These are phyloP conservation scores for Microctenopoma steveboyesi DNA, from an alignment of 2,797 vertebrate species.

Conservation along the genomic window DNA sequence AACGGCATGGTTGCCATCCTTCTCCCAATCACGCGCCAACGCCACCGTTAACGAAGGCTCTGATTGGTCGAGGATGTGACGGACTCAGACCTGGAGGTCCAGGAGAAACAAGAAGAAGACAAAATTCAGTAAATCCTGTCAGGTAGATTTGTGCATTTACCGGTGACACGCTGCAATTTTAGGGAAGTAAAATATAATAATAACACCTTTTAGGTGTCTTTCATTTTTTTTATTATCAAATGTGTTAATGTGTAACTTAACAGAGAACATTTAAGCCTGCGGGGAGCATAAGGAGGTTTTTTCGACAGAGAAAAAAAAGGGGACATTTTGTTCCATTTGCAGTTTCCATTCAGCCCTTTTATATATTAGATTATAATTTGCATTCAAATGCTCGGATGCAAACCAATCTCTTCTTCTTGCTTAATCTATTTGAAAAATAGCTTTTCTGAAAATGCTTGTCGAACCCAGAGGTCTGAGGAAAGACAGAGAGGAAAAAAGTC, in stretches of 20 bases:
- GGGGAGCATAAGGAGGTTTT: not conserved
- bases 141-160: slow-evolving; percentile 2
- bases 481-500: slow-evolving; percentile 7
- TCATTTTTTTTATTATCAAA: slow-evolving; percentile 1
- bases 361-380: slow-evolving; percentile 25
- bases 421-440: slow-evolving; percentile 25
- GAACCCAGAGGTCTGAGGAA: not conserved
- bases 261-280: not conserved
- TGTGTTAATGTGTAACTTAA: not conserved
- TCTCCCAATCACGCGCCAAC: slow-evolving; percentile 69
- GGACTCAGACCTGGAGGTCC: slow-evolving; percentile 69
- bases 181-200: not conserved
- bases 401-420: slow-evolving; percentile 30
- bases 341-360: slow-evolving; percentile 22
- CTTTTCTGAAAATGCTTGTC: not conserved
- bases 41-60: slow-evolving; percentile 80
- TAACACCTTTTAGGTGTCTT: not conserved
- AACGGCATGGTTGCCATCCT: slow-evolving; percentile 90
- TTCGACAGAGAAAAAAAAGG: not conserved
- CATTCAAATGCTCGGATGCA: slow-evolving; percentile 25
- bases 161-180: slow-evolving; percentile 4
- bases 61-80: slow-evolving; percentile 76
- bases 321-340: slow-evolving; percentile 32
- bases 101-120: slow-evolving; percentile 2
- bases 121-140: slow-evolving; percentile 2